A percentile compares a stretch with the other conserved stretches of the same genome.
These are phyloP conservation scores for Athene noctua DNA, from an alignment of 2,113 vertebrate genomes.

Conservation along the genomic window DNA sequence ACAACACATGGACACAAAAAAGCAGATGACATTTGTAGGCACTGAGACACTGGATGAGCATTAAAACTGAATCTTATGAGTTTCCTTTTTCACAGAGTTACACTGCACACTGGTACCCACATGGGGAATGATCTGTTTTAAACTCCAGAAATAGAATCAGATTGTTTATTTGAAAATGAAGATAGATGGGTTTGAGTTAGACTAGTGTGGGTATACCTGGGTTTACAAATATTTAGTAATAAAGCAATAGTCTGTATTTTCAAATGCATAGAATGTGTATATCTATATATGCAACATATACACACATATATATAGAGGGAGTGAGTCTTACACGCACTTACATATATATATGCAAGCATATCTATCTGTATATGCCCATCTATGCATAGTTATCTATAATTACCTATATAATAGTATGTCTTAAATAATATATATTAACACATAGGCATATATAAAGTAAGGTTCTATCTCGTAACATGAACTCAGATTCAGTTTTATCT, in stretches of 20 bases:
- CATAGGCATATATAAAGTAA: background rate
- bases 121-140: background rate
- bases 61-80: background rate
- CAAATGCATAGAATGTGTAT: background rate
- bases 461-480: background rate
- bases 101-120: background rate
- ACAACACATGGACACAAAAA: background rate
- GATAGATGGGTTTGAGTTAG: background rate
- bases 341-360: background rate
- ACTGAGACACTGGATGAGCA: background rate
- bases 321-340: background rate
- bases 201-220: background rate
- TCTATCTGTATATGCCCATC: background rate
- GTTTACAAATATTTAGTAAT: background rate
- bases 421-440: background rate
- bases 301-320: background rate
- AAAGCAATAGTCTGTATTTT: background rate
- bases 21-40: background rate
- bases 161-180: background rate
- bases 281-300: background rate
- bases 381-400: background rate
- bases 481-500: background rate
- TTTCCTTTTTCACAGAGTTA: background rate
- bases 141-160: background rate
- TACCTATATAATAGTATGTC: background rate